Evolutionary conservation across 2,888 invertebrate genomes (phyloP).

Genomic region (Philonicus albiceps): DNA sequence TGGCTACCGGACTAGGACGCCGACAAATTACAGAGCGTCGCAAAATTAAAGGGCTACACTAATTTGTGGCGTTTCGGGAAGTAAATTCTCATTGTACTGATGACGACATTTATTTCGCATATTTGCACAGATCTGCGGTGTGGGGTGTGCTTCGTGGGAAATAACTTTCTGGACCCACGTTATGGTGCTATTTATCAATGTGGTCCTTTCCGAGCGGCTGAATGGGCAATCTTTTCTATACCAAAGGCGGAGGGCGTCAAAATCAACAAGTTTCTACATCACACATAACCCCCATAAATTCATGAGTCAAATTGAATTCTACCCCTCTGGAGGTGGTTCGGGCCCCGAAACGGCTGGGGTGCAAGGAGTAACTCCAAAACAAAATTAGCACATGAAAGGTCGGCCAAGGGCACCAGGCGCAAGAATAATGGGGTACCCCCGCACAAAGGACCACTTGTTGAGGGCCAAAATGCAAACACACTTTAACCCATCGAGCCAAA

Average conservation of each 20-base stretch:
- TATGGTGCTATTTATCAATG: neutral
- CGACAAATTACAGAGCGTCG: neutral
- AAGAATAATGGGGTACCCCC: neutral
- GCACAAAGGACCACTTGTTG: constrained; percentile 16
- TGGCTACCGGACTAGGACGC: neutral
- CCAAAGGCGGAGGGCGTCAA: neutral
- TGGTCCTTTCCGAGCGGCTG: neutral
- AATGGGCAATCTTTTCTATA: neutral
- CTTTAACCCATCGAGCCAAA: neutral
- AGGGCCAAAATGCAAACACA: constrained; percentile 6
- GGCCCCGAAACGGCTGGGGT: neutral
- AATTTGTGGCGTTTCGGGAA: neutral
- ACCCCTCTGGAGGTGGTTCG: neutral
- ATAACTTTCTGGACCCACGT: neutral
- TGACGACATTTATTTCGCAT: neutral
- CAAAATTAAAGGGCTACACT: neutral
- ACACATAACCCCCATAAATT: constrained; percentile 15
- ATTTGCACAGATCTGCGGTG: neutral
- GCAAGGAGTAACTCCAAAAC: neutral
- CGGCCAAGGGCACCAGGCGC: neutral
- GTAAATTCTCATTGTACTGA: neutral
- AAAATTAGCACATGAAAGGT: constrained; percentile 29
- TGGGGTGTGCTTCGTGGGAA: neutral
- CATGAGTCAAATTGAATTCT: constrained; percentile 1
- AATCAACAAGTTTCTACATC: neutral